Percentiles rank a stretch among this genome's conserved stretches.
phyloP scores from a whole-genome alignment of 2,888 invertebrate genomes.

The Saturnia japonica region DNA sequence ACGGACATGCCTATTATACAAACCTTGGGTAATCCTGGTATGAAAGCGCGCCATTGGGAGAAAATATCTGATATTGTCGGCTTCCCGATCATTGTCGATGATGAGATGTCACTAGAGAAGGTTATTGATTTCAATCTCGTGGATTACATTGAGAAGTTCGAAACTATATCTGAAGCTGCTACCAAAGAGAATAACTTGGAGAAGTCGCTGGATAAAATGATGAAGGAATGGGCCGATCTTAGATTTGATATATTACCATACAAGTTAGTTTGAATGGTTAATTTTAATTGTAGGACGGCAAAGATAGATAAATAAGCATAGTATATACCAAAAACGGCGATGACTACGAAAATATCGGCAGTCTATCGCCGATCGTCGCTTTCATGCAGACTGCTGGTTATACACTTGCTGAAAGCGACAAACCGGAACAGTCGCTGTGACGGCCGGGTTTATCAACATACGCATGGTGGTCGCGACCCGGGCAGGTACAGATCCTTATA shows the following conservation, averaged over 20 bases:
- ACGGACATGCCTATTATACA: constrained; percentile 95
- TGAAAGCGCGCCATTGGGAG: constrained; percentile 96
- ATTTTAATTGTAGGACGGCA: no score
- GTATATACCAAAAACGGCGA: neutral
- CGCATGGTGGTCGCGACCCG: no score
- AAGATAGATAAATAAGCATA: neutral
- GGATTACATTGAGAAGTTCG: constrained; percentile 94
- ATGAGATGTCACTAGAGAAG: constrained; percentile 89
- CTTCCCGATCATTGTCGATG: constrained; percentile 93
- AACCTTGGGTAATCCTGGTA: constrained; percentile 96
- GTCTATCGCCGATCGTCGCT: no score
- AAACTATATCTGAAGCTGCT: constrained; percentile 95
- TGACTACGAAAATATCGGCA: no score
- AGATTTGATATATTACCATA: constrained; percentile 88
- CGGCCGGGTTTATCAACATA: no score
- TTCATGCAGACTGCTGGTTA: no score
- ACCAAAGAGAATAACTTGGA: constrained; percentile 97
- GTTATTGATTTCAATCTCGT: constrained; percentile 95
- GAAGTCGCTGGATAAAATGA: constrained; percentile 94
- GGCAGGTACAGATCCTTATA: no score
- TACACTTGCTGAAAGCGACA: no score
- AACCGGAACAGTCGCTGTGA: no score
- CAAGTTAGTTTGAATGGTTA: constrained; percentile 69
- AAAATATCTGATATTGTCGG: constrained; percentile 97
- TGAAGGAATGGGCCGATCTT: constrained; percentile 93